phyloP scores from a whole-genome alignment of 1,140 invertebrate species.

The Drosophila guanche region DNA sequence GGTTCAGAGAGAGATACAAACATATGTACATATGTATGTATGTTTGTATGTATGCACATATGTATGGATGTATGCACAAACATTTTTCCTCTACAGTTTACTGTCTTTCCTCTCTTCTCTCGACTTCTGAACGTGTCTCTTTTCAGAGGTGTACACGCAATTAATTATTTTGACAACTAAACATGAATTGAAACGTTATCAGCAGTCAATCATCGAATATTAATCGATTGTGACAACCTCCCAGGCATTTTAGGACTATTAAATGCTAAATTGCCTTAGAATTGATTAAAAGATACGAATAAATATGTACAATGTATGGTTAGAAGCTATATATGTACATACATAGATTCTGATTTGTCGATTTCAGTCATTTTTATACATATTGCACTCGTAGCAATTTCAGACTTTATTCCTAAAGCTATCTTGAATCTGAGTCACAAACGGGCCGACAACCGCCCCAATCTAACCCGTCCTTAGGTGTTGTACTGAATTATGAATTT shows the following conservation, averaged over 20 bases:
- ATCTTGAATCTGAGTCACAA: no score
- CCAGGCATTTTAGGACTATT: constrained; percentile 21
- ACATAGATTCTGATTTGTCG: no score
- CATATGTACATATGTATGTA: not conserved
- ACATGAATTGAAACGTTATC: constrained; percentile 70
- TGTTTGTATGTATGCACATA: constrained; percentile 13
- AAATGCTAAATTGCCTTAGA: no score
- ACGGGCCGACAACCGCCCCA: no score
- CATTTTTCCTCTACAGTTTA: constrained; percentile 44
- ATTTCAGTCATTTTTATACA: no score
- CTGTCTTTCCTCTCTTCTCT: constrained; percentile 29
- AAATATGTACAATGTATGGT: no score
- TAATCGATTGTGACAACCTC: constrained; percentile 48
- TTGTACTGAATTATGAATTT: no score
- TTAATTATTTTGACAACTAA: constrained; percentile 65
- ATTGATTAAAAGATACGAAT: no score
- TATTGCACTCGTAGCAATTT: no score
- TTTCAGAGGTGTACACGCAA: constrained; percentile 63
- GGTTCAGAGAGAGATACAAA: not conserved
- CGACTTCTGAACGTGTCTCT: constrained; percentile 41
- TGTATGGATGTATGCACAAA: not conserved
- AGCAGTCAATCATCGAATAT: constrained; percentile 44
- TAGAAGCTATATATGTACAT: no score
- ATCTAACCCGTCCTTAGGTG: no score
- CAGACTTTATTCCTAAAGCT: no score